phyloP scores from a whole-genome alignment of 2,113 vertebrate species.

The Notarius quadriscutis region DNA sequence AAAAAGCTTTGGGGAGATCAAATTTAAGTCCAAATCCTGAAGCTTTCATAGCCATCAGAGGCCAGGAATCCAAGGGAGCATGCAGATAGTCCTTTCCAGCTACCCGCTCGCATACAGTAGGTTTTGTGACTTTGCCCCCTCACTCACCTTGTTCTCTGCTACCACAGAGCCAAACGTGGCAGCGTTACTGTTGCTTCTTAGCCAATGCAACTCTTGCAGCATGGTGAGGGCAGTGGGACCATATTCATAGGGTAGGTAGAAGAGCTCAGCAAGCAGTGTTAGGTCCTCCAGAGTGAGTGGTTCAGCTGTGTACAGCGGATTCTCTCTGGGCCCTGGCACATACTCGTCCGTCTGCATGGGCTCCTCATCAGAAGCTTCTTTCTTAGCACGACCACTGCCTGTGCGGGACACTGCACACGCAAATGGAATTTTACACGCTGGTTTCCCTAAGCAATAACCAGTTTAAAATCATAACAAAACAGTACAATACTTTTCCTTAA shows the following conservation, averaged over 20 bases:
- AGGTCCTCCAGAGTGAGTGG: constrained; percentile 89
- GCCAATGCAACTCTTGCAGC: constrained; percentile 95
- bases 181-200: constrained; percentile 80
- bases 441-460: background rate
- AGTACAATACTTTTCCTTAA: background rate
- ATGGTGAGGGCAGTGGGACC: constrained; percentile 86
- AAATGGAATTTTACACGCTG: background rate
- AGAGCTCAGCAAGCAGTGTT: constrained; percentile 89
- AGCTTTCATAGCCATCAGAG: background rate
- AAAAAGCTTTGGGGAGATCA: background rate
- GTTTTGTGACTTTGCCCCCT: background rate
- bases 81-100: no score
- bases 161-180: constrained; percentile 78
- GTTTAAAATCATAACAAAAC: background rate
- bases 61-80: background rate
- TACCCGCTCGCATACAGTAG: no score
- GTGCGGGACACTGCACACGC: constrained; percentile 31
- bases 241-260: constrained; percentile 95
- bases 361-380: constrained; percentile 70
- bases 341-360: constrained; percentile 94
- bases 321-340: constrained; percentile 84
- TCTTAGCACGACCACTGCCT: constrained; percentile 51
- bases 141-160: constrained; percentile 77
- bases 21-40: background rate
- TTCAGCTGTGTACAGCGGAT: constrained; percentile 88